A percentile compares a stretch with the other conserved stretches of the same genome.
Conservation (phyloP, 2,113 vertebrate genomes). For the Trichechus manatus region DNA sequence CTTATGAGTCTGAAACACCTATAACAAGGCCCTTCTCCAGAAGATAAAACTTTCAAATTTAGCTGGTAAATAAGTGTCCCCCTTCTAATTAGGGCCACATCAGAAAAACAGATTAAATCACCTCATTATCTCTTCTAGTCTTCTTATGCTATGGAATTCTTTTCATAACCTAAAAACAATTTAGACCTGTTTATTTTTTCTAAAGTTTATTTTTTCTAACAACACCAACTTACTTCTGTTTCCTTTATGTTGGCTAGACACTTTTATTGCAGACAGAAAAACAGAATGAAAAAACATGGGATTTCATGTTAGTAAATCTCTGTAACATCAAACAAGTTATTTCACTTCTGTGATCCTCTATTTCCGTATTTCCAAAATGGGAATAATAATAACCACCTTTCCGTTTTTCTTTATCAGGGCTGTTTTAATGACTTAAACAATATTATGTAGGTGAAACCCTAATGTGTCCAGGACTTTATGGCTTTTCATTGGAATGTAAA, state of each 20-base stretch:
- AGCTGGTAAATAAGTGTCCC: background rate
- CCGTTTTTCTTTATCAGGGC: background rate
- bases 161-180: background rate
- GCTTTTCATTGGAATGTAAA: background rate
- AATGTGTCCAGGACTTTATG: background rate
- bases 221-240: background rate
- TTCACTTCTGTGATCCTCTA: background rate
- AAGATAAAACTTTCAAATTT: background rate
- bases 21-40: background rate
- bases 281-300: background rate
- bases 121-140: background rate
- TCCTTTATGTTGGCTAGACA: background rate
- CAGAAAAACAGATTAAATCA: constrained; percentile 10
- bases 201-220: background rate
- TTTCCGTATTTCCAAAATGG: background rate
- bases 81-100: background rate
- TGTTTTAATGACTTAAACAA: background rate
- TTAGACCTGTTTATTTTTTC: background rate
- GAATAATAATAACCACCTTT: background rate
- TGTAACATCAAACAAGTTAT: background rate
- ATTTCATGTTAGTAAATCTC: background rate
- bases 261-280: background rate
- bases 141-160: background rate
- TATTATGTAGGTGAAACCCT: background rate
- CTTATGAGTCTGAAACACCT: background rate